Evolutionary conservation across 2,797 vertebrate genomes (phyloP), one percentile per base, ranked within the genome.

Genomic region (Semaprochilodus insignis): DNA sequence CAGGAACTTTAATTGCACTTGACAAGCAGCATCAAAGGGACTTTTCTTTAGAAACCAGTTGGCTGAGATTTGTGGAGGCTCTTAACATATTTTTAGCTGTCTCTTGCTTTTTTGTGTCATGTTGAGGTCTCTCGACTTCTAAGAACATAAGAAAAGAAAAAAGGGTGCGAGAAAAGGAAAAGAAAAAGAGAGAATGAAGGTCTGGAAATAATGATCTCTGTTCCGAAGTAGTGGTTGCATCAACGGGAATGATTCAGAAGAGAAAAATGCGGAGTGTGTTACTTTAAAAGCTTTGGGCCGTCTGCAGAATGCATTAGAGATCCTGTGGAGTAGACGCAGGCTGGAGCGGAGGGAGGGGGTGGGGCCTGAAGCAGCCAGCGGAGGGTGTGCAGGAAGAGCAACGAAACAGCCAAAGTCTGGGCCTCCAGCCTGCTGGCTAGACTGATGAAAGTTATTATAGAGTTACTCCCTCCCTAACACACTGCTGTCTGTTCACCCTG

Each of bases 371-470:
- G 91, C 92, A 90, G 57, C 90, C 86, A 91, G 88, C 92, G 85
- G 92, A 89, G 92, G 91, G 95, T 93, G 95, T 91, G 90, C 86
- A 74, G 69, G 81, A 86, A 83, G 89, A 91, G 93, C 91, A 93
- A 94, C 91, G 92, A 96, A 97, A 97, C 95, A 97, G 97, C 97
- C 93, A 77, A 95, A 96, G 96, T 97, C 97, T 97, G 96, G 95
- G 95, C 96, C 96, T 95, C 93, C 95, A 96, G 96, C 96, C 96
- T 96, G 95, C 96, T 97, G 97, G 97, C 97, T 96, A 97, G 97
- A 97, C 97, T 96, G 96, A 94, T 96, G 96, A 96, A 97, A 97
- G 96, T 97, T 97, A 94, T 97, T 96, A 97, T 96, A 96, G 97
- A 96, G 96, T 96, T 96, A 95, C 96, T 95, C 95, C 95, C 94